phyloP scores from a whole-genome alignment of 2,888 invertebrate species.

The Ormyrus pomaceus region DNA sequence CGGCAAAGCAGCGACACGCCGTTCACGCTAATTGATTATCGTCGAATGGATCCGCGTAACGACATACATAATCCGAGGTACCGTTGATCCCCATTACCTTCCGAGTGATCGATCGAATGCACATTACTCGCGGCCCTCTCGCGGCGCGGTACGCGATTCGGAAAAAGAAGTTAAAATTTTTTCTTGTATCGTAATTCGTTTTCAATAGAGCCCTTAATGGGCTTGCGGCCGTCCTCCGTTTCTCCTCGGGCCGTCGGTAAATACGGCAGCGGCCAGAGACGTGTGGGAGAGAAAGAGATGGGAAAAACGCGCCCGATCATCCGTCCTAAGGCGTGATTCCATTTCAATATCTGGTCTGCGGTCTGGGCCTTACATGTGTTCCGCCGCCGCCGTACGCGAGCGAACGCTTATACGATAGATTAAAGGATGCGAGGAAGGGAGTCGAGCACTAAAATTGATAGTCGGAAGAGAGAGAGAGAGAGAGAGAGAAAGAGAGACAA shows the following conservation, averaged over 20 bases:
- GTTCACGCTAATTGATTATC: conserved; percentile 44
- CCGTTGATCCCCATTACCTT: conserved; percentile 31
- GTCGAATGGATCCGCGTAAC: conserved; percentile 29
- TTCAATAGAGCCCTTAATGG: conserved; percentile 41
- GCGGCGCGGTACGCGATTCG: conserved; percentile 25
- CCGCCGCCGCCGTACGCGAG: conserved; percentile 9
- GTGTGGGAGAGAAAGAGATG: conserved; percentile 38
- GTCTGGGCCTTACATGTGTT: conserved; percentile 60
- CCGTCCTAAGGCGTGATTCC: conserved; percentile 69
- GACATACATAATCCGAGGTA: conserved; percentile 26
- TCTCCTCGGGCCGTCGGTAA: conserved; percentile 28
- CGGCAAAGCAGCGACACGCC: conserved; percentile 15
- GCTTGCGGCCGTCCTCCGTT: neutral
- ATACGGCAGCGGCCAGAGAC: conserved; percentile 44
- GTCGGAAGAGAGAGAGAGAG: neutral
- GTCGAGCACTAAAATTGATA: conserved; percentile 20
- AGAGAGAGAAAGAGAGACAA: no score
- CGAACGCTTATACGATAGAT: conserved; percentile 35
- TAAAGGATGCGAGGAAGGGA: conserved; percentile 25
- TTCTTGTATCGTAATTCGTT: conserved; percentile 50
- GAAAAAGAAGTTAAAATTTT: conserved; percentile 46
- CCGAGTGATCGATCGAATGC: conserved; percentile 21
- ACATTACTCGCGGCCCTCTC: conserved; percentile 28
- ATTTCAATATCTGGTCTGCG: conserved; percentile 71
- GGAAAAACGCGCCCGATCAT: conserved; percentile 43